Evolutionary conservation across 2,797 vertebrate genomes (phyloP), one percentile per base, ranked within the genome.

Genomic region (Philypnodon macrostomus): DNA sequence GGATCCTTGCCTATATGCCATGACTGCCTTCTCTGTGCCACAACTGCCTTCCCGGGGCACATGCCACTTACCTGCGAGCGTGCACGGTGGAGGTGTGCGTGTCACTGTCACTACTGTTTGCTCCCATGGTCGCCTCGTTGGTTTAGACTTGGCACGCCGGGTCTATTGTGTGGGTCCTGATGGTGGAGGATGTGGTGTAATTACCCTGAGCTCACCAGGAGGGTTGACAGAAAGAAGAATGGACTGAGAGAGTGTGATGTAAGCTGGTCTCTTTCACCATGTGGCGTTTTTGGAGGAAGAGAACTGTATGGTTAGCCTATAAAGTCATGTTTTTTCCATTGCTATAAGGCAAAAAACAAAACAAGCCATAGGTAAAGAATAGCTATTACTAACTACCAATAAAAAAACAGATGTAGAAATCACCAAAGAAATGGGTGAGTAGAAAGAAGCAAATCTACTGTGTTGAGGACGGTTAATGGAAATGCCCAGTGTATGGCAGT

Each of bases 101-200:
- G 41, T 84, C 84, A 90, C 91, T 94, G 93, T 94, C 94, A 91
- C 88, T 82, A 72, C 79, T 85, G 86, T 94, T 93, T 94, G 92
- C 39, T 14, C 39, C 37, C 21, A 14, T 12, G 16, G 39, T 17
- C 85, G 87, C 89, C 86, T 90, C 87, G 86, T 19, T 65, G 67
- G 79, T n/a, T n/a, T n/a, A n/a, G n/a, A 70, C 82, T 79, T 58
- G 84, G 79, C 88, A 86, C 77, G 74, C 80, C 71, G 77, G 54
- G 64, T 61, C 81, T 77, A 73, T 80, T 48, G 69, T 88, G 83
- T 86, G 74, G 71, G 31, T 76, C 70, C 77, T 53, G 53, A 56
- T 80, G 78, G 72, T 79, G 80, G 69, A 64, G 80, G 79, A 85
- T 83, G 68, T 78, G 80, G 79, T 63, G 39, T 87, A 88, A 90